Base-by-base conservation (phyloP, 30 jellyfish, hydroid and myxozoan species). In the Mastigias papua region DNA sequence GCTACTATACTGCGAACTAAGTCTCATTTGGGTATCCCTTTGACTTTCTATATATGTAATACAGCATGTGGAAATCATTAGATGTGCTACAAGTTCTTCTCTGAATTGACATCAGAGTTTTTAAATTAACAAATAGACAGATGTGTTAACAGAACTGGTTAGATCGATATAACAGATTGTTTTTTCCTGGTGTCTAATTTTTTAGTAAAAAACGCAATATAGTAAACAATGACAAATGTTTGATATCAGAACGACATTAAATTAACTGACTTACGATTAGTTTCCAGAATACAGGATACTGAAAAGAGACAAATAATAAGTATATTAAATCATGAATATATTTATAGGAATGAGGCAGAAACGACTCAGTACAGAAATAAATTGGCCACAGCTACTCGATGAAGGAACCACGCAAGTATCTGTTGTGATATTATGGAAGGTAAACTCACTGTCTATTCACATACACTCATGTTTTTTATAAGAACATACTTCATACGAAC, bases 211-310 rank as follows among this genome's bases (percentile, higher is more conserved):
- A n/a, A n/a, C n/a, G n/a, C n/a, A n/a, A n/a, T n/a, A n/a, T n/a
- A n/a, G n/a, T n/a, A n/a, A n/a, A n/a, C n/a, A n/a, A n/a, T n/a
- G n/a, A n/a, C n/a, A n/a, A n/a, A n/a, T n/a, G n/a, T n/a, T n/a
- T n/a, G n/a, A n/a, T n/a, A n/a, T n/a, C n/a, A n/a, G n/a, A n/a
- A n/a, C n/a, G n/a, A n/a, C n/a, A n/a, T n/a, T n/a, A n/a, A n/a
- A n/a, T n/a, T n/a, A 42, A 42, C 7, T 42, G 54, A 69, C 80
- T 69, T 37, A 69, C 80, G 31, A 9, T n/a, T 27, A 6, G 80
- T 69, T 69, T 69, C 64, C 23, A 6, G 11, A 27, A 69, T 0
- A 62, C 80, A 69, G 25, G 80, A 69, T 17, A 19, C 80, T 69
- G 37, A n/a, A 69, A 66, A 66, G 27, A 42, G 54, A 42, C 13